Conservation (phyloP, 2,797 vertebrate species). For the Heteromormyrus szaboi region DNA sequence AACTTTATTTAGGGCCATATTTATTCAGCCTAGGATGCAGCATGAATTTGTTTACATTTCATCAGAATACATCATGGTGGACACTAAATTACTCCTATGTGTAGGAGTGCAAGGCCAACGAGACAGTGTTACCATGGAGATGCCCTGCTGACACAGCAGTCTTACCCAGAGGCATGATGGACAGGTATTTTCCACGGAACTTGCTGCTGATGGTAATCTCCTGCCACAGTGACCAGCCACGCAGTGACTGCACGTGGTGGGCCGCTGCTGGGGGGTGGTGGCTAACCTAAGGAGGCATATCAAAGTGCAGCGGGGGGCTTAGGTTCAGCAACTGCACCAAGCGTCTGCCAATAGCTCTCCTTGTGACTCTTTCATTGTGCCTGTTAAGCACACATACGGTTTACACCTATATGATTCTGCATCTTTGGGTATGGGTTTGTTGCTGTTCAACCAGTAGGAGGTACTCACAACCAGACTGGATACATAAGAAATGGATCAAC, state of each 20-base stretch:
- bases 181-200: conserved; percentile 98
- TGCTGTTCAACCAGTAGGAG: not conserved
- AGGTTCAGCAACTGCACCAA: not conserved
- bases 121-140: not conserved
- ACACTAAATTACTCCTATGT: not conserved
- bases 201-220: conserved; percentile 99
- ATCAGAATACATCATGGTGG: not conserved
- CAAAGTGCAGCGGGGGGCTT: not conserved
- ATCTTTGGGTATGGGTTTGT: not conserved
- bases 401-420: not conserved
- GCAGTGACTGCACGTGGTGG: conserved; percentile 86
- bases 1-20: not conserved
- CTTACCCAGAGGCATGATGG: conserved; percentile 96
- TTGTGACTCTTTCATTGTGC: not conserved
- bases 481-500: not conserved
- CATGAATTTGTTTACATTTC: not conserved
- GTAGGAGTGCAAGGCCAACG: not conserved
- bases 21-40: not conserved
- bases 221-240: conserved; percentile 94
- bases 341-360: not conserved
- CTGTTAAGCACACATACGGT: not conserved
- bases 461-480: not conserved
- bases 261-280: conserved; percentile 94
- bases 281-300: conserved; percentile 71
- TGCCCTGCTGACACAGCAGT: not conserved